Conservation (phyloP, 2,113 vertebrate genomes). For the Salvelinus fontinalis region DNA sequence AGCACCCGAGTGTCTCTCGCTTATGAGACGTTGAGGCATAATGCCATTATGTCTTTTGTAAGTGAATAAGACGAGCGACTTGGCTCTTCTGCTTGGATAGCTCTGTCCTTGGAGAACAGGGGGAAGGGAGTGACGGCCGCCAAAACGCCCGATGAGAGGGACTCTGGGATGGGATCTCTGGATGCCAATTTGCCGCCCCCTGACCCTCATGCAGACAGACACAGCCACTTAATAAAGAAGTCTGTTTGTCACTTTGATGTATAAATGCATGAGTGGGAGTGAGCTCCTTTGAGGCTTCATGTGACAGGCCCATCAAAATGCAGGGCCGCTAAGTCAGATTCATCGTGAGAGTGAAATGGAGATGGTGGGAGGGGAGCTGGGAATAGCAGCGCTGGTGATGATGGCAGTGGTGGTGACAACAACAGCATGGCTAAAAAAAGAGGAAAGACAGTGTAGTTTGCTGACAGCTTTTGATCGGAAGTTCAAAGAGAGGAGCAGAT, state of each 20-base stretch:
- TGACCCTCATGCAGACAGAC: conserved; percentile 47
- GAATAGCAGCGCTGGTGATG: conserved; percentile 18
- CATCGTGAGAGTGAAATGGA: conserved; percentile 41
- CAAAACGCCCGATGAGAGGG: conserved; percentile 25
- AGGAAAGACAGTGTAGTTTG: conserved; percentile 45
- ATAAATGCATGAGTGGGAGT: conserved; percentile 64
- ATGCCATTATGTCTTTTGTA: conserved; percentile 37
- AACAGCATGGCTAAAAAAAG: conserved; percentile 28
- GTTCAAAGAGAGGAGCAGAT: conserved; percentile 79
- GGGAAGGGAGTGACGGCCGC: conserved; percentile 31
- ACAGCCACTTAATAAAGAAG: conserved; percentile 53
- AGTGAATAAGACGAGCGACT: conserved; percentile 24
- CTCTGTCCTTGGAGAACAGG: conserved; percentile 6
- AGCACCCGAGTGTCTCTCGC: conserved; percentile 1
- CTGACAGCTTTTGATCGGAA: conserved; percentile 75
- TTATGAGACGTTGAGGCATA: conserved; percentile 20
- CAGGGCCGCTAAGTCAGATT: conserved; percentile 57
- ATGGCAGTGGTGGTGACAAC: conserved; percentile 33
- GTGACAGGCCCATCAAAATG: conserved; percentile 58
- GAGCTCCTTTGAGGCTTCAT: conserved; percentile 35
- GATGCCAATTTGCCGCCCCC: conserved; percentile 25
- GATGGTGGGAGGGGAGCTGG: conserved; percentile 2
- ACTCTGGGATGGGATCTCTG: conserved; percentile 17
- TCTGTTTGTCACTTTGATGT: conserved; percentile 63
- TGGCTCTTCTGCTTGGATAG: conserved; percentile 21